Conservation (phyloP, 2,113 vertebrate genomes). For the Dinomys branickii region DNA sequence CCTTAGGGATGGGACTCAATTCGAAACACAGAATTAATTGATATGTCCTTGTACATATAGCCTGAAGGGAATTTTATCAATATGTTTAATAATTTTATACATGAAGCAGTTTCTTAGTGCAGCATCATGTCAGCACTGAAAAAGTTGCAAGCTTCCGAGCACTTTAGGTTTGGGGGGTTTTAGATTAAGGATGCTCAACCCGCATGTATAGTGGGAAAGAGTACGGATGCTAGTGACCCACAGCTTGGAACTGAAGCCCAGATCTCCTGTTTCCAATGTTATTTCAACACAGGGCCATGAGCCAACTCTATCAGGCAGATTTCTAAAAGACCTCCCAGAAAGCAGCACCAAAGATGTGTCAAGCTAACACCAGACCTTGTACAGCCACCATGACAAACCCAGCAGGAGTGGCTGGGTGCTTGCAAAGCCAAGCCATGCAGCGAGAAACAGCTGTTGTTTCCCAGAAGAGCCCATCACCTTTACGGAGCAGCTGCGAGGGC, state of each 20-base stretch:
- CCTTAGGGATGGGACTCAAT: background rate
- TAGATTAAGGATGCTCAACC: background rate
- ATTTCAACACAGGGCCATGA: background rate
- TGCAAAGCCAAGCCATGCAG: background rate
- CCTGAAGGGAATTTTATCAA: background rate
- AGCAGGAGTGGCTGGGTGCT: background rate
- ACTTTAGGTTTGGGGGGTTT: background rate
- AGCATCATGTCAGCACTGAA: background rate
- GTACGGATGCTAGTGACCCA: background rate
- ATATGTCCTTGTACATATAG: background rate
- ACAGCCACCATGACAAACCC: background rate
- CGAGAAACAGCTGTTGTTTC: slow-evolving; percentile 1
- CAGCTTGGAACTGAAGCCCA: background rate
- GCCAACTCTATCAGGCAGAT: background rate
- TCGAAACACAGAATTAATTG: background rate
- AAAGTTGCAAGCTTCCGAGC: background rate
- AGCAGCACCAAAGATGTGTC: background rate
- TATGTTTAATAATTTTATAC: background rate
- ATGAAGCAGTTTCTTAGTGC: background rate
- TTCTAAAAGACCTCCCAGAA: background rate
- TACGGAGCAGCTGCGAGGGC: background rate
- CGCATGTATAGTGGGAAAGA: background rate
- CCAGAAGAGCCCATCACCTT: background rate
- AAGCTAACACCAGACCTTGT: background rate
- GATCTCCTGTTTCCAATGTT: background rate